A percentile compares a stretch with the other conserved stretches of the same genome.
These are phyloP conservation scores for Indicator maculatus DNA, from an alignment of 2,113 vertebrate species.

Conservation along the genomic window DNA sequence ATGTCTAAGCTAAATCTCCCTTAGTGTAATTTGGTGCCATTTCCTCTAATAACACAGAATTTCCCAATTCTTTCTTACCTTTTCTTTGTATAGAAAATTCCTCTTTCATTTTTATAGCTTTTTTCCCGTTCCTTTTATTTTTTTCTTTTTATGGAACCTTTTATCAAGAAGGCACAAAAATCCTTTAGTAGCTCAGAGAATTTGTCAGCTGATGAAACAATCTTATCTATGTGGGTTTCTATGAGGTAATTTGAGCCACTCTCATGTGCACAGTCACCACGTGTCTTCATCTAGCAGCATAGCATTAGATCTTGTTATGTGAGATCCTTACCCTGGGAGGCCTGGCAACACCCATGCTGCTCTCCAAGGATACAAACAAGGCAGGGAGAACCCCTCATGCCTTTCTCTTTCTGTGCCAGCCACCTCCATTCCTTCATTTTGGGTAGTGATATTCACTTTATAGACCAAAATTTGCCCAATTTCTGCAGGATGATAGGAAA, in stretches of 20 bases:
- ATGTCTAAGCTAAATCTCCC: too few species aligned
- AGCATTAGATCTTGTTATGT: not conserved
- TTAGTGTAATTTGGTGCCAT: too few species aligned
- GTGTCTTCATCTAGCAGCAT: not conserved
- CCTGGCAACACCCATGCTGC: not conserved
- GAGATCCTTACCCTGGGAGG: not conserved
- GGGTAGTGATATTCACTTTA: too few species aligned
- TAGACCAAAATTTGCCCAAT: not conserved
- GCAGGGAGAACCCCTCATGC: rapidly evolving
- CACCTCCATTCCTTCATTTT: not conserved
- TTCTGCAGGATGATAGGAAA: not conserved
- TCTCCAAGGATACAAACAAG: not conserved
- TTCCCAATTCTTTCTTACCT: not conserved
- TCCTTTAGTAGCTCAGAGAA: not conserved
- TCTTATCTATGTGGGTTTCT: not conserved
- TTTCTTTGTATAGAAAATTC: not conserved
- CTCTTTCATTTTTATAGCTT: not conserved
- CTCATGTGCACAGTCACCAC: not conserved
- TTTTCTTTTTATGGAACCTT: not conserved
- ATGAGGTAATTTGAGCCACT: not conserved
- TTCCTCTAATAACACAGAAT: not conserved
- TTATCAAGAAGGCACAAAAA: not conserved
- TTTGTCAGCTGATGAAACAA: not conserved
- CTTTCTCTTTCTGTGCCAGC: not conserved
- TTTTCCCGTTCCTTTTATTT: not conserved